phyloP scores from a whole-genome alignment of 2,797 vertebrate genomes.

The Eurystomus glaucurus region DNA sequence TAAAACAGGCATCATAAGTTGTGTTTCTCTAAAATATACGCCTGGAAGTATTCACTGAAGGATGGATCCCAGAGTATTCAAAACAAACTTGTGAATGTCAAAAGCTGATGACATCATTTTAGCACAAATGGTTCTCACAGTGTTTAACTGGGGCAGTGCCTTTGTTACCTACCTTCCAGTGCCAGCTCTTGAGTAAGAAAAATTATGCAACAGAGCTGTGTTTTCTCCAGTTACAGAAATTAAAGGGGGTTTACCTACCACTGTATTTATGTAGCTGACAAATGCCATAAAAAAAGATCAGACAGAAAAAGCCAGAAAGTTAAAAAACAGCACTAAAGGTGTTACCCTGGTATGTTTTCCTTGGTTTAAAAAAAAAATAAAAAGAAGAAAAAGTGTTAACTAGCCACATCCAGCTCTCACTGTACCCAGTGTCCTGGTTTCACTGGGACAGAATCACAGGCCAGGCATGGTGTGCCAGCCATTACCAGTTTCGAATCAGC shows the following conservation, averaged over 20 bases:
- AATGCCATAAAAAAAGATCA: background rate
- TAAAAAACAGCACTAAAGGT: background rate
- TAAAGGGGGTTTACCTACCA: background rate
- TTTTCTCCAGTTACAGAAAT: background rate
- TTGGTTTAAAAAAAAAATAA: background rate
- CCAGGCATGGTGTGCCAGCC: background rate
- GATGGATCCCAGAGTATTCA: background rate
- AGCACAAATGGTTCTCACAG: background rate
- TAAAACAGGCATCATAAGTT: background rate
- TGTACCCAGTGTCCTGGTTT: accelerated
- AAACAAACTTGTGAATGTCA: background rate
- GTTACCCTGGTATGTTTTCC: background rate
- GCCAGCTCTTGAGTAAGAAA: background rate
- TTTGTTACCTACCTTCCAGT: background rate
- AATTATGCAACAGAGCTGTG: background rate
- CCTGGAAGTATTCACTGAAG: background rate
- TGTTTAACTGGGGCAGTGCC: slow-evolving; percentile 25
- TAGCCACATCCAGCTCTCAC: background rate
- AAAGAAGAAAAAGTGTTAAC: background rate
- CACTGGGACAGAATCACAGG: background rate
- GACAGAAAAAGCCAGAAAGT: background rate
- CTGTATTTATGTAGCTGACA: background rate
- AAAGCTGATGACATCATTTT: background rate
- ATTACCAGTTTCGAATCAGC: background rate
- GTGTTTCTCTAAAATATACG: background rate